phyloP scores from a whole-genome alignment of 2,888 invertebrate species.

The Globia sparganii region DNA sequence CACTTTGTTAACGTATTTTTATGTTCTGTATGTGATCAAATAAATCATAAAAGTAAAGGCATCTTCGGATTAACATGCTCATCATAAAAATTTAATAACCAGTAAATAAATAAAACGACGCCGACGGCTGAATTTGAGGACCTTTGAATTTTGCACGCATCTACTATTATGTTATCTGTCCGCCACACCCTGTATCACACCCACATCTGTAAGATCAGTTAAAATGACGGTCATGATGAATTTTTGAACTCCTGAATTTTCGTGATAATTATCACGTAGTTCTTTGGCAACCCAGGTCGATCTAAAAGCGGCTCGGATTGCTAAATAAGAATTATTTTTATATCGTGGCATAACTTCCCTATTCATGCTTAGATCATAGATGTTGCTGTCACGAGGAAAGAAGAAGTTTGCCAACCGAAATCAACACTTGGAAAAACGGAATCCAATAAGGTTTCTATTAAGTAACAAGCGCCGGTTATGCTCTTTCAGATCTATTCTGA shows the following conservation, averaged over 20 bases:
- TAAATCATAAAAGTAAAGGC: neutral
- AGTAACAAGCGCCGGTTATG: neutral
- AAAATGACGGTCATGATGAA: constrained; percentile 19
- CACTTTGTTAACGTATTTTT: neutral
- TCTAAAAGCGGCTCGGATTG: neutral
- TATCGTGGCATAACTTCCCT: neutral
- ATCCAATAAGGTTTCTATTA: neutral
- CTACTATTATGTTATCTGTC: constrained; percentile 15
- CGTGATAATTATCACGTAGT: constrained; percentile 20
- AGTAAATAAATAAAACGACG: neutral
- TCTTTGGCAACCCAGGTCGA: constrained; percentile 26
- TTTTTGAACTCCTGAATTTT: constrained; percentile 18
- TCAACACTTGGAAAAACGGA: neutral
- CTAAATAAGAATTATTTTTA: neutral
- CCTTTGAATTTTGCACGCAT: constrained; percentile 2
- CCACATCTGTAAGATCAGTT: neutral
- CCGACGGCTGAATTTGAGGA: neutral
- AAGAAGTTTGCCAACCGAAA: neutral
- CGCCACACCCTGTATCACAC: neutral
- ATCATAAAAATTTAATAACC: neutral
- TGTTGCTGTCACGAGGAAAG: neutral
- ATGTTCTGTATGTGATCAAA: neutral
- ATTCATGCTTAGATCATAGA: neutral
- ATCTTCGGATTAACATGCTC: neutral
- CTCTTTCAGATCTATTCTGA: neutral